Evolutionary conservation across 2,797 vertebrate genomes (phyloP).

Genomic region (Caiman crocodilus): DNA sequence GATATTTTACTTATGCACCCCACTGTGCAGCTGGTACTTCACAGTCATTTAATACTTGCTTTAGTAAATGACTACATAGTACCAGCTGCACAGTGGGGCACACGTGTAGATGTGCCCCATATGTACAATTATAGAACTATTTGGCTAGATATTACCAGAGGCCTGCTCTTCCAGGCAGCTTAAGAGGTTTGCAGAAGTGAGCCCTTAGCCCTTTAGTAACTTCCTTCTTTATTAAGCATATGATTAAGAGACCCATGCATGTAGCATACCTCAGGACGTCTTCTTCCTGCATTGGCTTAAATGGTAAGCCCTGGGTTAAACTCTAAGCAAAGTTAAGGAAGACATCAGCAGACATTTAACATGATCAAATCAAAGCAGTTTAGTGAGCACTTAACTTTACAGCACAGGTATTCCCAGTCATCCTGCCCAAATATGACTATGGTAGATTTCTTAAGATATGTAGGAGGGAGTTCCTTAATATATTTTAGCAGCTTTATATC

Average conservation of each 20-base stretch:
- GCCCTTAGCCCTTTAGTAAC: too few relatives aligned
- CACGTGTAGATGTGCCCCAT: too few relatives aligned
- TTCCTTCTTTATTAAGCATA: neutral
- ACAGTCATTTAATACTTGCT: too few relatives aligned
- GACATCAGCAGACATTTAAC: neutral
- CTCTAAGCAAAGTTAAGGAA: neutral
- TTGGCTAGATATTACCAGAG: neutral
- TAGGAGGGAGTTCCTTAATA: neutral
- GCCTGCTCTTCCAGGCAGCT: neutral
- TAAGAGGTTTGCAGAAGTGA: neutral
- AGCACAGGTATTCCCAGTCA: neutral
- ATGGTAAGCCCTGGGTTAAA: neutral
- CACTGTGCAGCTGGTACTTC: too few relatives aligned
- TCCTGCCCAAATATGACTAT: neutral
- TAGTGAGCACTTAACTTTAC: neutral
- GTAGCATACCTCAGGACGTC: neutral
- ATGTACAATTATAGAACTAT: neutral
- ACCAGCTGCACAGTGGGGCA: too few relatives aligned
- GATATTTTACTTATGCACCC: too few relatives aligned
- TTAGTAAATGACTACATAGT: too few relatives aligned
- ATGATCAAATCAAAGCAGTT: neutral
- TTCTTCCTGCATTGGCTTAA: neutral
- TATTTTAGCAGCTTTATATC: neutral
- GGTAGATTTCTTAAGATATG: neutral
- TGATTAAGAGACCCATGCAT: neutral